These are phyloP conservation scores for Elephas maximus DNA, from an alignment of 2,113 vertebrate species.

Conservation along the genomic window DNA sequence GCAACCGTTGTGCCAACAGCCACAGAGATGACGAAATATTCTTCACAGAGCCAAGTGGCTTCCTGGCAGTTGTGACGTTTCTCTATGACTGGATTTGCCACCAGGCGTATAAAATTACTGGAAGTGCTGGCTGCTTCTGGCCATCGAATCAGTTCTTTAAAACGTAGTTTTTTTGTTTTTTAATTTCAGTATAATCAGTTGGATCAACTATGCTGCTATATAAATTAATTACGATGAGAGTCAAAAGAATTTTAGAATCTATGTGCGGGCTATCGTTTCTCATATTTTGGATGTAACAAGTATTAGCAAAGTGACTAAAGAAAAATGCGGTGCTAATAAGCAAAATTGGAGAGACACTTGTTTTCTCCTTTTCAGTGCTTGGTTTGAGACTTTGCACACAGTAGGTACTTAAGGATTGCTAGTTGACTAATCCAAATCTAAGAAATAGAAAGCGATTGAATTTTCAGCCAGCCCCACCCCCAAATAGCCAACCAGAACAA, in stretches of 20 bases:
- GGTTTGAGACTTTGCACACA: slow-evolving; percentile 47
- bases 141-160: background rate
- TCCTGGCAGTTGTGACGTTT: background rate
- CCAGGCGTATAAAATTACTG: background rate
- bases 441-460: slow-evolving; percentile 8
- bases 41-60: background rate
- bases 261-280: background rate
- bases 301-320: slow-evolving; percentile 5
- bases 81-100: background rate
- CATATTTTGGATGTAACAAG: background rate
- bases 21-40: slow-evolving; percentile 3
- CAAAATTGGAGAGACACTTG: background rate
- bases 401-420: background rate
- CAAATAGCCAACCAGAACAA: slow-evolving; percentile 23
- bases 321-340: background rate
- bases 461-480: slow-evolving; percentile 29
- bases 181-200: background rate
- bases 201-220: background rate
- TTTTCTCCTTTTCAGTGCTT: background rate
- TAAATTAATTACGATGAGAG: background rate
- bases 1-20: background rate
- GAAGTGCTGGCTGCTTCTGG: background rate
- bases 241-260: background rate
- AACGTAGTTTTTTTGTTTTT: background rate
- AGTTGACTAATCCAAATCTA: slow-evolving; percentile 23